Base-by-base conservation (phyloP, 2,888 invertebrate genomes). In the Drosophila algonquin region DNA sequence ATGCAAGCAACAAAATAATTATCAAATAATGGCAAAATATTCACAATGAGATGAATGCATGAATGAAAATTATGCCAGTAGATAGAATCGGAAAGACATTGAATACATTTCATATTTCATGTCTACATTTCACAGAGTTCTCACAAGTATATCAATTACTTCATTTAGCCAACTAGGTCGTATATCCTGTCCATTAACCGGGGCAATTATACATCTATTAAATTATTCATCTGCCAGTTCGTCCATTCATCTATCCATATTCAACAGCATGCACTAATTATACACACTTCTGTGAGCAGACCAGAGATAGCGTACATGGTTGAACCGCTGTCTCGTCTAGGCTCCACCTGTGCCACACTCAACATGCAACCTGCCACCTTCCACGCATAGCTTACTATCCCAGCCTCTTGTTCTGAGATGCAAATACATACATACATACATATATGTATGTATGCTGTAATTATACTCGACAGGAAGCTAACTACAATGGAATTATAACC, bases 251-350 rank as follows among this genome's bases (percentile, higher is more conserved):
- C n/a, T 16, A 35, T 12, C 50, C 18, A n/a, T 16, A 12, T 63
- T 30, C 71, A 57, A 30, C 57, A 47, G 57, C 40, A 57, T 48
- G 24, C 5, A 21, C 32, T 57, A 30, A 32, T 54, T 54, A 9
- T 12, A 8, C 8, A 4, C 12, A 40, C 14, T 14, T 40, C 40
- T 14, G 40, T 14, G 14, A 40, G 40, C 35, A 35, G 10, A 35
- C 4, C 12, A 35, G 35, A 12, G 35, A 7, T 35, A 1, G 35
- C 30, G 8, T 30, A 7, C 30, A 7, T 30, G 30, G 30, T 8
- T 30, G 30, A 30, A 8, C 30, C 7, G 7, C 7, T 27, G 27
- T 7, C 27, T 27, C 27, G 7, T 7, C 27, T 27, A 12, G 12
- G 10, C 40, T 40, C 14, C 14, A 6, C 14, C 6, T 40, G 7